phyloP scores from a whole-genome alignment of 2,888 invertebrate species.

The Chloroclysta siterata region DNA sequence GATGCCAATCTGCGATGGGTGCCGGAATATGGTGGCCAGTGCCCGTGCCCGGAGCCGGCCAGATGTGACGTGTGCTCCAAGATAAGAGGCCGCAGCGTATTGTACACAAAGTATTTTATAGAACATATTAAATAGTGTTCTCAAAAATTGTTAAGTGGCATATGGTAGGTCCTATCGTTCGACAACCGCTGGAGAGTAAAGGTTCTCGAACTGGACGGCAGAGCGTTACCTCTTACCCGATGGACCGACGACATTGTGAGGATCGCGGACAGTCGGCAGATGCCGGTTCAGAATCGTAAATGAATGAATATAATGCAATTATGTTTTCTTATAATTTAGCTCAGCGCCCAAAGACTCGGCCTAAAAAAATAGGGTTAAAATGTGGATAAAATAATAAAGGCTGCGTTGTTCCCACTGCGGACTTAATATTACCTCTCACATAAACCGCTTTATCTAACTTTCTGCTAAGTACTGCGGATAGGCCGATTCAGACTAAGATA shows the following conservation, averaged over 20 bases:
- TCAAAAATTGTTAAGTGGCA: too few species aligned
- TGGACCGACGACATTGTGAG: too few species aligned
- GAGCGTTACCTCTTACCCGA: too few species aligned
- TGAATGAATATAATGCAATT: too few species aligned
- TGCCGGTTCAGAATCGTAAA: too few species aligned
- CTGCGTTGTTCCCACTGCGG: conserved; percentile 40
- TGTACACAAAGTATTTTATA: neutral
- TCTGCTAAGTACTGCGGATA: conserved; percentile 31
- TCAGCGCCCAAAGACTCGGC: conserved; percentile 26
- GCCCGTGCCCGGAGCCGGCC: conserved; percentile 2
- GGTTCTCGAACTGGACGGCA: too few species aligned
- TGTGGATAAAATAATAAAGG: conserved; percentile 50
- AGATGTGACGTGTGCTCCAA: conserved; percentile 10
- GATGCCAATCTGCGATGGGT: conserved; percentile 41
- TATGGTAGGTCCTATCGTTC: too few species aligned
- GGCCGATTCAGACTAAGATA: neutral
- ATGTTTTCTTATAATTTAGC: conserved; percentile 12
- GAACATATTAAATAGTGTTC: too few species aligned
- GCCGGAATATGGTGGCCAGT: conserved; percentile 36
- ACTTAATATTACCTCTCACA: conserved; percentile 47
- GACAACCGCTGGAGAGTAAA: too few species aligned
- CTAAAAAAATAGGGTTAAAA: conserved; percentile 47
- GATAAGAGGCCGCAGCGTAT: neutral
- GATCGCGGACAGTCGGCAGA: too few species aligned
- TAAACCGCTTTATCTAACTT: conserved; percentile 51